A percentile compares a stretch with the other conserved stretches of the same genome.
phyloP scores from a whole-genome alignment of 2,113 vertebrate genomes.

The Oncorhynchus nerka region DNA sequence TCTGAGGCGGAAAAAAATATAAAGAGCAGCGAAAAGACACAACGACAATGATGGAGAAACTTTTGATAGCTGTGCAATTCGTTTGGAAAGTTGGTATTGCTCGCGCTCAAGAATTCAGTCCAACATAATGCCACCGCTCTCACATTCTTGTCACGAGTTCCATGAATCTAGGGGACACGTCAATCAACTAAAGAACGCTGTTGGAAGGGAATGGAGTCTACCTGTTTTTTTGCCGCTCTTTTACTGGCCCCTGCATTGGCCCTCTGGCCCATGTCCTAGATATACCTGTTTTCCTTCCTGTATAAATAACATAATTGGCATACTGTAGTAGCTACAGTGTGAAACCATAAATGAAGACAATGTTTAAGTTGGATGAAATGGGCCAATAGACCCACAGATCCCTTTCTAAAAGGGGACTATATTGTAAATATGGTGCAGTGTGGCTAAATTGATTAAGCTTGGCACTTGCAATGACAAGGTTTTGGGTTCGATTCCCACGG shows the following conservation, averaged over 20 bases:
- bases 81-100: constrained; percentile 71
- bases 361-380: no score
- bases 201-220: constrained; percentile 56
- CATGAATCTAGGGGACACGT: constrained; percentile 59
- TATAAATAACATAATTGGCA: no score
- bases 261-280: not conserved
- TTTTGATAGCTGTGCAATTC: constrained; percentile 76
- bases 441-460: no score
- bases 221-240: constrained; percentile 43
- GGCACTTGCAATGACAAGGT: no score
- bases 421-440: no score
- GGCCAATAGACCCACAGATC: no score
- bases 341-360: no score
- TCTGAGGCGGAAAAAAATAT: constrained; percentile 72
- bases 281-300: no score
- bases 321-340: no score
- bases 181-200: constrained; percentile 64
- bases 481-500: no score
- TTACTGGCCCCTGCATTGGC: not conserved
- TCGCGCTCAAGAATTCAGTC: constrained; percentile 59
- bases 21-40: constrained; percentile 64
- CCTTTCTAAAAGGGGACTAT: no score
- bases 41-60: constrained; percentile 77
- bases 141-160: constrained; percentile 65
- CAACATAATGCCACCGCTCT: constrained; percentile 67